Evolutionary conservation across 2,888 invertebrate genomes (phyloP).

Genomic region (Xestia ashworthii): DNA sequence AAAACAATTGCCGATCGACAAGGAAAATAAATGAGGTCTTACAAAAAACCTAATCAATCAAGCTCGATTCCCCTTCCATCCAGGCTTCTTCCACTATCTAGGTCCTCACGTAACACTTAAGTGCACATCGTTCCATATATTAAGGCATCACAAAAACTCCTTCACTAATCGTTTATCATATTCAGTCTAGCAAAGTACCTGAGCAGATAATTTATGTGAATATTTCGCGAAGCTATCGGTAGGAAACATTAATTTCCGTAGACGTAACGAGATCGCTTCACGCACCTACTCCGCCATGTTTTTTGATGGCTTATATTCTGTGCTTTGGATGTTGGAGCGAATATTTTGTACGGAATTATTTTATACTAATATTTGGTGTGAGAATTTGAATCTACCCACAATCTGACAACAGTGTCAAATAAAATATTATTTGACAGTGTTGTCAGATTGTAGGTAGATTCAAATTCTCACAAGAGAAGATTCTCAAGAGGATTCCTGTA

Average conservation of each 20-base stretch:
- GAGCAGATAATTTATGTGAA: conserved; percentile 69
- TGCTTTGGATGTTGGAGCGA: conserved; percentile 33
- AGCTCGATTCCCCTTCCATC: conserved; percentile 7
- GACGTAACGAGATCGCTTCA: conserved; percentile 75
- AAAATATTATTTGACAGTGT: background rate
- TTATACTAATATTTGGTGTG: background rate
- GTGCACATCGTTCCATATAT: conserved; percentile 48
- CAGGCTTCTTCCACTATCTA: conserved; percentile 12
- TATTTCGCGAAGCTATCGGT: conserved; percentile 67
- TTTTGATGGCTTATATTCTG: conserved; percentile 59
- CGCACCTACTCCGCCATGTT: conserved; percentile 66
- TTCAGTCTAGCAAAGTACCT: conserved; percentile 58
- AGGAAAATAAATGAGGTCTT: conserved; percentile 5
- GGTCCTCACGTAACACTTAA: conserved; percentile 31
- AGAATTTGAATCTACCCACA: background rate
- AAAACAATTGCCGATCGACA: conserved; percentile 7
- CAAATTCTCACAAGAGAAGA: too few species aligned
- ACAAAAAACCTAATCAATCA: conserved; percentile 31
- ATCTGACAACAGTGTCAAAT: background rate
- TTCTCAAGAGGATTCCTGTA: too few species aligned
- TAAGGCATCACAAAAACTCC: conserved; percentile 53
- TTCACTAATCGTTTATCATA: conserved; percentile 63
- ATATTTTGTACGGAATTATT: conserved; percentile 36
- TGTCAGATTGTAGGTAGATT: too few species aligned
- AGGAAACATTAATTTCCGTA: conserved; percentile 80